A percentile compares a stretch with the other conserved stretches of the same genome.
phyloP scores from a whole-genome alignment of 2,113 vertebrate species.

The Thunnus thynnus region DNA sequence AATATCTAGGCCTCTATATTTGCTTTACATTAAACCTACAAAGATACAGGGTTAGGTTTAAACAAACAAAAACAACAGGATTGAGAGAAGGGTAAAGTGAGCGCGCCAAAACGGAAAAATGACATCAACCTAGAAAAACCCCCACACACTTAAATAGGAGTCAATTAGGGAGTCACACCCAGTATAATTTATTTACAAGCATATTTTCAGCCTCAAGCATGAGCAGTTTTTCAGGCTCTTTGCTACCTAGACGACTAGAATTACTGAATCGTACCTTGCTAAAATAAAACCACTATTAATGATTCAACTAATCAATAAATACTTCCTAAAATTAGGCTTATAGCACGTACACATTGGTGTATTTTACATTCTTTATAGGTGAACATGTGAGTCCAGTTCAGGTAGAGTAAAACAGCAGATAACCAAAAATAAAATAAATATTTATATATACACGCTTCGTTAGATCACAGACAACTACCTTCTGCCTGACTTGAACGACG shows the following conservation, averaged over 20 bases:
- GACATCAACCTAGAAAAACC: no score
- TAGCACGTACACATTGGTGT: no score
- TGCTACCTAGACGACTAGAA: neutral
- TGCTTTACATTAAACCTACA: no score
- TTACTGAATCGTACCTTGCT: neutral
- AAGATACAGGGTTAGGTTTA: no score
- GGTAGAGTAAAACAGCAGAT: neutral
- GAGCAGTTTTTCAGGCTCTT: no score
- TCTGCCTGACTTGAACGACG: constrained; percentile 96
- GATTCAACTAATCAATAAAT: neutral
- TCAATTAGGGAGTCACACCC: neutral
- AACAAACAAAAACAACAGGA: no score
- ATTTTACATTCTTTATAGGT: no score
- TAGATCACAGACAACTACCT: constrained; percentile 82
- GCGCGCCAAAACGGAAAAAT: no score
- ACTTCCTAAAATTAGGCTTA: neutral
- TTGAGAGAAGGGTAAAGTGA: no score
- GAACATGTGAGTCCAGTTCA: neutral
- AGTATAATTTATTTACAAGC: no score
- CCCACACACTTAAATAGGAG: neutral
- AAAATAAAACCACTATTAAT: neutral
- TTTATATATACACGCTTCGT: neutral
- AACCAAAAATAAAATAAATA: neutral
- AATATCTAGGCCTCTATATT: no score
- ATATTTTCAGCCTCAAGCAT: no score